Percentiles rank a stretch among this genome's conserved stretches.
Conservation (phyloP, 2,888 invertebrate species). For the Euclidia mi region DNA sequence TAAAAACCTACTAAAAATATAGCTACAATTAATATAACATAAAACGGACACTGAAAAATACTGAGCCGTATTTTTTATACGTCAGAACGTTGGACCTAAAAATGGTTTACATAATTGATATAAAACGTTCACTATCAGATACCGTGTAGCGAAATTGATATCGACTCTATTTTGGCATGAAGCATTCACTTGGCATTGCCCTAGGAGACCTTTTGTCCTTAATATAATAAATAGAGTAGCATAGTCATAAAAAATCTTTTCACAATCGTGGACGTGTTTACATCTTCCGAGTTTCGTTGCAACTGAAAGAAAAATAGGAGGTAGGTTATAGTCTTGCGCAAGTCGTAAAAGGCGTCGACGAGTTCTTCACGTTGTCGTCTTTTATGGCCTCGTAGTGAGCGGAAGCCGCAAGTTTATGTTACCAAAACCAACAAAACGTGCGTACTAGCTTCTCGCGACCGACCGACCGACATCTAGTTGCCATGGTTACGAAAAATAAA, state of each 20-base stretch:
- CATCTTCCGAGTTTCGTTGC: conserved; percentile 15
- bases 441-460: background rate
- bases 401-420: conserved; percentile 14
- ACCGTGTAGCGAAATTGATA: background rate
- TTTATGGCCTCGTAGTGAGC: conserved; percentile 11
- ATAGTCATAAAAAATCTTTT: conserved; percentile 18
- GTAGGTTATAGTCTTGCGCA: conserved; percentile 21
- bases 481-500: background rate
- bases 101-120: background rate
- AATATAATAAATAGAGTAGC: conserved; percentile 9
- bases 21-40: background rate
- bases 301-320: conserved; percentile 15
- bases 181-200: background rate
- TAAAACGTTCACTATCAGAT: conserved; percentile 1
- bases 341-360: conserved; percentile 19
- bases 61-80: too few relatives aligned
- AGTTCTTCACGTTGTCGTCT: conserved; percentile 15
- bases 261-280: conserved; percentile 21
- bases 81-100: too few relatives aligned
- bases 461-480: background rate
- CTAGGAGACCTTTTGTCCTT: conserved; percentile 6
- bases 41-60: background rate
- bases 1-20: too few relatives aligned
- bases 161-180: background rate
- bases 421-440: conserved; percentile 7